Base-by-base conservation (phyloP, 1,140 invertebrate genomes). In the Eufriesea mexicana region DNA sequence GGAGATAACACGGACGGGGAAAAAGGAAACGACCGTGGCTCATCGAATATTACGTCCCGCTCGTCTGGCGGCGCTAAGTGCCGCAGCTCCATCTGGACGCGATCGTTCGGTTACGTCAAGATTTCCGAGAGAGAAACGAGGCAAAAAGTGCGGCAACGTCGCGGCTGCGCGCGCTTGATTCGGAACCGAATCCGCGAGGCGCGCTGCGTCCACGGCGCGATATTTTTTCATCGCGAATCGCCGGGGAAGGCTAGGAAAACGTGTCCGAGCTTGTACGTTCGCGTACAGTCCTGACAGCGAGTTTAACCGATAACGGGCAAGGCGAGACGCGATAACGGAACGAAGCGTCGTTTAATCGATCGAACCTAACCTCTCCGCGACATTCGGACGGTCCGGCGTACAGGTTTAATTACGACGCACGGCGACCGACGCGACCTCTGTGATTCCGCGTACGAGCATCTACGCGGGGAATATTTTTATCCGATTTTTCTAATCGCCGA, bases 261-360 rank as follows among this genome's bases (percentile, higher is more conserved):
- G 91, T 92, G 92, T 92, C 90, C 88, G 83, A 88, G 86, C 92
- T 87, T 90, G 91, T 87, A 91, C 89, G 90, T 91, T 76, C 89
- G 51, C 77, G 91, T 93, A 93, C 92, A 93, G 89, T 91, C 90
- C 5, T 35, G 45, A 59, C 77, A 76, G 64, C 61, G 73, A 93
- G 86, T 93, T 92, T 86, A 84, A 66, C 80, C 88, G 86, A 92
- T 89, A 92, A 92, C 88, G 35, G 89, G 72, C 84, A 70, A 55
- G n/a, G 20, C 14, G 47, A 8, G 47, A 7, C 45, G 20, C 51
- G 67, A 70, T 55, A 64, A 73, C 28, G 16, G 23, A n/a, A 66
- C 14, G 59, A 64, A 73, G 9, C 9, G 23, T 51, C 8, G n/a
- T 28, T 64, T 59, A 18, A 62, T 18, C 28, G 16, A 51, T 35